These are phyloP conservation scores for Phasianus colchicus DNA, from an alignment of 2,113 vertebrate genomes.

Conservation along the genomic window DNA sequence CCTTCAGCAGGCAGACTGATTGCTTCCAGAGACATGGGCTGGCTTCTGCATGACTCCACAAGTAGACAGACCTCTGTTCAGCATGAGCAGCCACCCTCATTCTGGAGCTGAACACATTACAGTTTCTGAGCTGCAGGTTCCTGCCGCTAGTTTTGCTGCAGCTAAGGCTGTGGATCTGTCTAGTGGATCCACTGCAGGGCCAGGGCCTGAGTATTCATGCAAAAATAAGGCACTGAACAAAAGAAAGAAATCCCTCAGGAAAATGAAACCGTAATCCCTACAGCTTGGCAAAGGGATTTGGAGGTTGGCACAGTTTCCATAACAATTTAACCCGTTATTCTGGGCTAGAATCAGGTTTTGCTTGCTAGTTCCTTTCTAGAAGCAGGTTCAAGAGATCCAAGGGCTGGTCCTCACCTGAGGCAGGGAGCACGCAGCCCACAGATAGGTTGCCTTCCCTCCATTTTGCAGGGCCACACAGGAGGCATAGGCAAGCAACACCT, in stretches of 20 bases:
- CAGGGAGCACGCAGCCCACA: not conserved
- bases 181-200: not conserved
- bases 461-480: not conserved
- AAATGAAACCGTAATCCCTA: constrained; percentile 66
- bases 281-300: constrained; percentile 47
- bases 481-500: not conserved
- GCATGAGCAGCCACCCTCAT: not conserved
- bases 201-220: not conserved
- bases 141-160: not conserved
- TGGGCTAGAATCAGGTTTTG: not conserved
- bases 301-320: constrained; percentile 18
- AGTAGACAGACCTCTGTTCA: not conserved
- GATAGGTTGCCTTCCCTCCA: not conserved
- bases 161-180: not conserved
- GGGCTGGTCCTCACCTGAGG: not conserved
- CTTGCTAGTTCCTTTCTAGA: not conserved
- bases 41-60: not conserved
- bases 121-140: not conserved
- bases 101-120: not conserved
- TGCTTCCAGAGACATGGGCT: not conserved
- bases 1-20: not conserved
- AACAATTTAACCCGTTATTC: constrained; percentile 19
- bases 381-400: not conserved
- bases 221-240: constrained; percentile 52
- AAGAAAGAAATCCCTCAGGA: constrained; percentile 55